These are phyloP conservation scores for Melanocharis versteri DNA, from an alignment of 2,113 vertebrate genomes.

Conservation along the genomic window DNA sequence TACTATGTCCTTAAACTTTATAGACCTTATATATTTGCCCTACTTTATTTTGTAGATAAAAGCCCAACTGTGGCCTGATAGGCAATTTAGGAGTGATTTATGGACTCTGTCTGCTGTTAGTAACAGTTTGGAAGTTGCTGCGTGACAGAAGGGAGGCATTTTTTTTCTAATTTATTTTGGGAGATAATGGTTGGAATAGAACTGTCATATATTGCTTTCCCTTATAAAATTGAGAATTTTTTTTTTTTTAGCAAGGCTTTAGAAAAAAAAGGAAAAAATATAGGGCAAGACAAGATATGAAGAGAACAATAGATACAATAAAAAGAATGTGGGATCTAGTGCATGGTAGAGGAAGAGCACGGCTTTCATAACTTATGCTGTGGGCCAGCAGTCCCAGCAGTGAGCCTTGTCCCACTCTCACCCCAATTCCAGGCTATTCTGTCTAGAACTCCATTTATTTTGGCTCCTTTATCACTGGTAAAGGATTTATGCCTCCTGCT, in stretches of 20 bases:
- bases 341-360: neutral
- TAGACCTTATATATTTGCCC: conserved; percentile 28
- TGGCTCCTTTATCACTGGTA: neutral
- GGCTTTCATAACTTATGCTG: neutral
- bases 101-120: conserved; percentile 33
- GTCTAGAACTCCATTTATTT: neutral
- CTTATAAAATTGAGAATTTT: neutral
- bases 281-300: neutral
- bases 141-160: conserved; percentile 28
- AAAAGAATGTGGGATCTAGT: neutral
- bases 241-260: neutral
- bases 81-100: conserved; percentile 72
- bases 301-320: neutral
- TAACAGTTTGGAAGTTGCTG: conserved; percentile 14
- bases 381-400: neutral
- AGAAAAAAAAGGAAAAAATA: neutral
- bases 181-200: neutral
- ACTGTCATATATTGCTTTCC: neutral
- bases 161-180: conserved; percentile 21
- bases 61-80: conserved; percentile 34
- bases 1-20: conserved; percentile 48
- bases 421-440: neutral
- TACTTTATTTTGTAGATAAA: conserved; percentile 58
- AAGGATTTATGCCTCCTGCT: neutral
- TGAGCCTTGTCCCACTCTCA: neutral